Evolutionary conservation across 2,888 invertebrate genomes (phyloP), one percentile per base, ranked within the genome.

Genomic region (Pheosia gnoma): DNA sequence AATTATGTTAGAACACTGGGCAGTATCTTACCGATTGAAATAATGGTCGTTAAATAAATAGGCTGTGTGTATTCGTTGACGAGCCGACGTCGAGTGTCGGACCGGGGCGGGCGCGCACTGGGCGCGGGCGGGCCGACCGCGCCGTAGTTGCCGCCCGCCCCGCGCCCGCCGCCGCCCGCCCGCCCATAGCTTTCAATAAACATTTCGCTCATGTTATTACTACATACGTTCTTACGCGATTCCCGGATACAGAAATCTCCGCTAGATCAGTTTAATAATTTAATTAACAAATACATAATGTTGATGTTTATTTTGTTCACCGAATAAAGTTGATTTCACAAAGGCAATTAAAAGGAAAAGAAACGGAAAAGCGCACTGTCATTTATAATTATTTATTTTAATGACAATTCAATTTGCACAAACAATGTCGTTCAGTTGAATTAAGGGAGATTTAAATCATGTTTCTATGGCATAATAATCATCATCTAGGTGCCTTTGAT

Each of bases 71-170:
- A 87, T 84, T 90, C 87, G 90, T 88, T 85, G 92, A 93, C 91
- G 93, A 93, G 93, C 93, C 93, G 93, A 93, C 93, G 93, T 93
- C 90, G 93, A 93, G 93, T 93, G 93, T 93, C 91, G 93, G 91
- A 88, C 90, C 91, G 72, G 91, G 90, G 85, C 87, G 87, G 93
- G 90, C 93, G 93, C 89, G 93, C 92, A 93, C 93, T 93, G 91
- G 70, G 77, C 86, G 82, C 76, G 80, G 80, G 79, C 80, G 81
- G 78, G 72, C 73, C 72, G 80, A 76, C 5, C 43, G 43, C 71
- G 67, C 65, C 67, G 64, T 60, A 58, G 66, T 71, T 61, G 70
- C 75, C 77, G 73, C 74, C 79, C 81, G 77, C 80, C 73, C 79
- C 67, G 77, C 77, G 73, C 79, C 72, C 72, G 78, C 77, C 76